Conservation (phyloP, 2,113 vertebrate species). For the Cygnus atratus region DNA sequence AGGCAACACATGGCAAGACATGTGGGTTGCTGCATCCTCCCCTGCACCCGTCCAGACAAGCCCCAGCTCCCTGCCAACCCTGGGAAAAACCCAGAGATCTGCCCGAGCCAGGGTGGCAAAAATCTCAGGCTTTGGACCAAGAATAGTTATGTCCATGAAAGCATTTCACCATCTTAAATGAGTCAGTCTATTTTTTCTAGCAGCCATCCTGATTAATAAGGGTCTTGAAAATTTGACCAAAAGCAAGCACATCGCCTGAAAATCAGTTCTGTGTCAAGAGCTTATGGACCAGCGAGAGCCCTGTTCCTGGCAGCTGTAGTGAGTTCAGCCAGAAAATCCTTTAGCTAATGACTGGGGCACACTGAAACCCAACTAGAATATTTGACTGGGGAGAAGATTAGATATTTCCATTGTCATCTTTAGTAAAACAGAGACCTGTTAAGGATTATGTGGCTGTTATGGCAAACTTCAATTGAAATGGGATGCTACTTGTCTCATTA, state of each 20-base stretch:
- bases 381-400: not conserved
- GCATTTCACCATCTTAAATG: not conserved
- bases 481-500: conserved; percentile 37
- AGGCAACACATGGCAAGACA: not conserved
- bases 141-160: not conserved
- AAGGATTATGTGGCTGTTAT: conserved; percentile 9
- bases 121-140: not conserved
- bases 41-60: too few relatives aligned
- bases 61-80: not conserved
- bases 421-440: not conserved
- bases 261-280: not conserved
- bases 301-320: not conserved
- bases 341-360: not conserved
- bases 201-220: not conserved
- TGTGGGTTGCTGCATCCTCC: too few relatives aligned
- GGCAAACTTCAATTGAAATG: conserved; percentile 24
- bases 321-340: not conserved
- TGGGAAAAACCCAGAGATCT: not conserved
- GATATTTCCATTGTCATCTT: not conserved
- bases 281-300: not conserved
- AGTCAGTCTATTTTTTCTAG: not conserved
- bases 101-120: not conserved
- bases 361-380: not conserved
- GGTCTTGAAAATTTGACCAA: not conserved
- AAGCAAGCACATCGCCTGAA: not conserved